Percentiles rank a stretch among this genome's conserved stretches.
Evolutionary conservation across 2,888 invertebrate species (phyloP).

Genomic region (Pammene fasciana): DNA sequence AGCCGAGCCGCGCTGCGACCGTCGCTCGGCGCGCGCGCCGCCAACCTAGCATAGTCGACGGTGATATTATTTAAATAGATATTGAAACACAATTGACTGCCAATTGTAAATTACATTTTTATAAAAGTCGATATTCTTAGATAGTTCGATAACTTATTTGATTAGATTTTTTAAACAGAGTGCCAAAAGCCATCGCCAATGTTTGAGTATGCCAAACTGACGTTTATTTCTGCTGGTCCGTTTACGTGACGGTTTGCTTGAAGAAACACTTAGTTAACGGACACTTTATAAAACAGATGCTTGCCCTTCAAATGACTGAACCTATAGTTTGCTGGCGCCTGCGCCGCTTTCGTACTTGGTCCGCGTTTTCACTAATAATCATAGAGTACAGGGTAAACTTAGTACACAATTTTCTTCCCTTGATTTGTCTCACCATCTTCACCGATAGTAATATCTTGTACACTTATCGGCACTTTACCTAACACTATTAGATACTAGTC

Average conservation of each 20-base stretch:
- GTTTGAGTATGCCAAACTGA: slow-evolving; percentile 51
- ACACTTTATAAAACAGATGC: slow-evolving; percentile 64
- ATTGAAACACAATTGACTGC: slow-evolving; percentile 80
- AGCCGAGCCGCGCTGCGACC: slow-evolving; percentile 4
- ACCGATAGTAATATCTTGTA: slow-evolving; percentile 74
- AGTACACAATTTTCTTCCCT: slow-evolving; percentile 74
- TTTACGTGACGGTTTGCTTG: slow-evolving; percentile 29
- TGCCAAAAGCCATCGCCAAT: slow-evolving; percentile 65
- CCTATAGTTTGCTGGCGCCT: slow-evolving; percentile 41
- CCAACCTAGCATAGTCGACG: slow-evolving; percentile 67
- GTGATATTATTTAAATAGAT: slow-evolving; percentile 78
- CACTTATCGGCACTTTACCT: slow-evolving; percentile 77
- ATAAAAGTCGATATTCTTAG: slow-evolving; percentile 77
- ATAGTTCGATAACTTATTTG: slow-evolving; percentile 77
- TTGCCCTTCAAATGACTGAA: slow-evolving; percentile 76
- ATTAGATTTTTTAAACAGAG: slow-evolving; percentile 73
- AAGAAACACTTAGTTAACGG: slow-evolving; percentile 48
- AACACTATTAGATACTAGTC: slow-evolving; percentile 68
- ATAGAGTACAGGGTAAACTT: slow-evolving; percentile 83
- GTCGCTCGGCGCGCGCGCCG: slow-evolving; percentile 41
- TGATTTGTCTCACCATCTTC: slow-evolving; percentile 77
- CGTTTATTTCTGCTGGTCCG: slow-evolving; percentile 23
- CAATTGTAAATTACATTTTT: slow-evolving; percentile 79
- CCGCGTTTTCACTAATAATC: slow-evolving; percentile 76
- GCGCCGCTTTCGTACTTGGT: slow-evolving; percentile 53